A percentile compares a stretch with the other conserved stretches of the same genome.
These are phyloP conservation scores for Mantis religiosa DNA, from an alignment of 2,888 invertebrate species.

Conservation along the genomic window DNA sequence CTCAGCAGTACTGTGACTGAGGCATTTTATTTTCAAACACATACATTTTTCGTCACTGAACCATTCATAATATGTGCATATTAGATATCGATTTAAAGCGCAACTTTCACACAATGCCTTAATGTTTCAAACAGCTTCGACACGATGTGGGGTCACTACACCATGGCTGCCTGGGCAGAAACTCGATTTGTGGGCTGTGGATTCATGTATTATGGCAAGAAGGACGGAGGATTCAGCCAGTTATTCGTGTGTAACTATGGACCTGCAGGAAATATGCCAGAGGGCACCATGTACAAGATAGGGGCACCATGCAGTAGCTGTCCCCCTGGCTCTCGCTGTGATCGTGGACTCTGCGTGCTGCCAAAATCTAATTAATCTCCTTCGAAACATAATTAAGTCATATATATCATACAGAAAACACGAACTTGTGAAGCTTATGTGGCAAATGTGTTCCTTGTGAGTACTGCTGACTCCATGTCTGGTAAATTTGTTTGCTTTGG, in stretches of 20 bases:
- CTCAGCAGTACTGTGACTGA: too few relatives aligned
- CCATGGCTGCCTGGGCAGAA: constrained; percentile 50
- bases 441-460: too few relatives aligned
- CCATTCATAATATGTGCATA: too few relatives aligned
- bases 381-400: too few relatives aligned
- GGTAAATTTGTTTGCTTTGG: too few relatives aligned
- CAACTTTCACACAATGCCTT: background rate
- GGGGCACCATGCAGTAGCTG: background rate
- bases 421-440: too few relatives aligned
- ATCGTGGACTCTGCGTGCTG: background rate
- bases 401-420: too few relatives aligned
- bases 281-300: background rate
- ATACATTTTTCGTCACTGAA: too few relatives aligned
- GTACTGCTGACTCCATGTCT: too few relatives aligned
- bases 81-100: background rate
- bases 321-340: background rate
- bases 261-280: constrained; percentile 40
- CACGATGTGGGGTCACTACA: constrained; percentile 41
- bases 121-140: background rate
- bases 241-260: constrained; percentile 47
- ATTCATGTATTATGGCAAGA: constrained; percentile 40
- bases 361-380: too few relatives aligned
- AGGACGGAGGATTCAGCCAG: constrained; percentile 39
- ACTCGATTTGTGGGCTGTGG: constrained; percentile 50
- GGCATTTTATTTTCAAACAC: too few relatives aligned